phyloP scores from a whole-genome alignment of 2,113 vertebrate genomes.

The Melanocharis versteri region DNA sequence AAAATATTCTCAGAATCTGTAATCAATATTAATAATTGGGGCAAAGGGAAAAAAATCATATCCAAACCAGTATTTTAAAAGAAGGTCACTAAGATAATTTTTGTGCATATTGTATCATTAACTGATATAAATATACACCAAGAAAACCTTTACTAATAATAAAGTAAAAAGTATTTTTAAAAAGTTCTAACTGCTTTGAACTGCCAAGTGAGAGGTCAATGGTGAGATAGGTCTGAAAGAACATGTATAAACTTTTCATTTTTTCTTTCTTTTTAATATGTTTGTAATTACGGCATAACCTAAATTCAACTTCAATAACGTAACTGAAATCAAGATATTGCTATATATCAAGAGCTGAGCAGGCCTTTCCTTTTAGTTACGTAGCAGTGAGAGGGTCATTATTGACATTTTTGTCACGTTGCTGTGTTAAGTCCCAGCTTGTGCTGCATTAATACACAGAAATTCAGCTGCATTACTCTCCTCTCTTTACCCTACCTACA shows the following conservation, averaged over 20 bases:
- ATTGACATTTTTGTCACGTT: conserved; percentile 55
- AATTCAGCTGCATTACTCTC: conserved; percentile 1
- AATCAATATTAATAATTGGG: not conserved
- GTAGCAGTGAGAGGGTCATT: not conserved
- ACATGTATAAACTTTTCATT: not conserved
- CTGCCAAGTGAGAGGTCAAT: not conserved
- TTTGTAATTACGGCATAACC: not conserved
- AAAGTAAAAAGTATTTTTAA: not conserved
- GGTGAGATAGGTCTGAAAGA: not conserved
- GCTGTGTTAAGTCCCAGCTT: not conserved
- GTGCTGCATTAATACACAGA: conserved; percentile 20
- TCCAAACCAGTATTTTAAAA: not conserved
- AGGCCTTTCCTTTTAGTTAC: not conserved
- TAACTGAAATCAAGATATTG: not conserved
- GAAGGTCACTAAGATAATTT: not conserved
- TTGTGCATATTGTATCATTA: not conserved
- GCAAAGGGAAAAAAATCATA: rapidly evolving
- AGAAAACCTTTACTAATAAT: not conserved
- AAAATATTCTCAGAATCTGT: not conserved
- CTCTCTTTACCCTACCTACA: not conserved
- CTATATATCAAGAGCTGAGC: not conserved
- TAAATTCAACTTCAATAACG: not conserved
- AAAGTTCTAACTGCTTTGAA: not conserved
- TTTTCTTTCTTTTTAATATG: not conserved
- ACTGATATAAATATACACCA: not conserved